Evolutionary conservation across 2,888 invertebrate genomes (phyloP).

Genomic region (Drosophila planitibia): DNA sequence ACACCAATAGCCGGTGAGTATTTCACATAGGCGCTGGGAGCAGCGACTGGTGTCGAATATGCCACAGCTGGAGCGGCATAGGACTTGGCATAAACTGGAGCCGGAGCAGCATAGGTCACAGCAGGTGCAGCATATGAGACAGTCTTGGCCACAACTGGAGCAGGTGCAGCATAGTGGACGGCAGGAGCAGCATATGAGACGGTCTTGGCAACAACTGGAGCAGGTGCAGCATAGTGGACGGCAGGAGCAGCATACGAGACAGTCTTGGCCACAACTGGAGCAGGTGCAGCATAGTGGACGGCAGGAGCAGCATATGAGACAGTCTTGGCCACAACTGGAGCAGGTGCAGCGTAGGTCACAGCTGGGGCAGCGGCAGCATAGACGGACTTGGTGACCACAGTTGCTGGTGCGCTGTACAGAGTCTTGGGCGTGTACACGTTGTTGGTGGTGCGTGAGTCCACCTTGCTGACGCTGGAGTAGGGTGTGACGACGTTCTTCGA

Average conservation of each 20-base stretch:
- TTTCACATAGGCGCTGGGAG: constrained; percentile 66
- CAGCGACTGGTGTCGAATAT: constrained; percentile 68
- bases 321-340: constrained; percentile 40
- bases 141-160: constrained; percentile 37
- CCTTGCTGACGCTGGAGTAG: constrained; percentile 88
- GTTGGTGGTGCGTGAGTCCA: constrained; percentile 87
- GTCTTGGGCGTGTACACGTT: constrained; percentile 86
- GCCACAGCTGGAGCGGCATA: constrained; percentile 57
- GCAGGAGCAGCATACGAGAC: constrained; percentile 63
- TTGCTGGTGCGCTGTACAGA: constrained; percentile 73
- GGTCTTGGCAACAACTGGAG: constrained; percentile 52
- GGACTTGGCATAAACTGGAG: constrained; percentile 78
- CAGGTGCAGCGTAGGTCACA: constrained; percentile 68
- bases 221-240: constrained; percentile 72
- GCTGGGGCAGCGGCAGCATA: constrained; percentile 60
- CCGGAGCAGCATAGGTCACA: constrained; percentile 73
- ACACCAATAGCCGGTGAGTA: constrained; percentile 81
- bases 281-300: constrained; percentile 69
- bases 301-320: constrained; percentile 44
- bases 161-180: constrained; percentile 69
- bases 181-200: constrained; percentile 44
- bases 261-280: constrained; percentile 40
- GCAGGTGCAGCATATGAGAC: constrained; percentile 48
- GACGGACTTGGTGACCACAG: constrained; percentile 76
- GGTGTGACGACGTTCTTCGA: constrained; percentile 88